Percentiles rank a stretch among this genome's conserved stretches.
Conservation (phyloP, 2,797 vertebrate species). For the Phaenicophaeus curvirostris region DNA sequence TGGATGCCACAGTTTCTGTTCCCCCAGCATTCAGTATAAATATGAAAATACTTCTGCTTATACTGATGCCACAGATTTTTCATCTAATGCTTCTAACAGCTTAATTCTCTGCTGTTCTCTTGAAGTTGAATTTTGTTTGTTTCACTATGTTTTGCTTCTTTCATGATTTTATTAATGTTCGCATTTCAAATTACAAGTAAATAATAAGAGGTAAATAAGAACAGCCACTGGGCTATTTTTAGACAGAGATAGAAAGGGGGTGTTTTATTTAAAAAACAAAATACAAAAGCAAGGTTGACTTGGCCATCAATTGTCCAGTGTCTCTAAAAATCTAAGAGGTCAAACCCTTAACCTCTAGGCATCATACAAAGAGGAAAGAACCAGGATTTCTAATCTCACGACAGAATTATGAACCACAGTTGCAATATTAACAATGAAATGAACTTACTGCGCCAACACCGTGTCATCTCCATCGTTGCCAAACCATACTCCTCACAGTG, state of each 20-base stretch:
- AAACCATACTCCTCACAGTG: background rate
- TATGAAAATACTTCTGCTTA: background rate
- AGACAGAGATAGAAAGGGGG: background rate
- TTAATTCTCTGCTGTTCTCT: background rate
- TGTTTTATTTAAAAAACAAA: background rate
- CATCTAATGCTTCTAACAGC: background rate
- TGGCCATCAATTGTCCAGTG: background rate
- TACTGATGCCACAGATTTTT: background rate
- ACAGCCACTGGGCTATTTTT: background rate
- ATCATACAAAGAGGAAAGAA: background rate
- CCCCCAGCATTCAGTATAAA: background rate
- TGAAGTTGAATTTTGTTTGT: background rate
- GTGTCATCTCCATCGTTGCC: background rate
- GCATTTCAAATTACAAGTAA: background rate
- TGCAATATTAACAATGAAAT: background rate
- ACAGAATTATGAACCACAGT: background rate
- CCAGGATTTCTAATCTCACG: background rate
- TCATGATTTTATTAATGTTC: background rate
- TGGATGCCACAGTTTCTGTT: background rate
- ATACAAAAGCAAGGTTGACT: background rate
- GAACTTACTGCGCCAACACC: background rate
- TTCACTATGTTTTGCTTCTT: background rate
- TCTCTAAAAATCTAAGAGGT: background rate
- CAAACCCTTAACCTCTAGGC: background rate
- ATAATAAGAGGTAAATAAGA: background rate